A percentile compares a stretch with the other conserved stretches of the same genome.
Evolutionary conservation across 2,888 invertebrate genomes (phyloP).

Genomic region (Agrochola macilenta): DNA sequence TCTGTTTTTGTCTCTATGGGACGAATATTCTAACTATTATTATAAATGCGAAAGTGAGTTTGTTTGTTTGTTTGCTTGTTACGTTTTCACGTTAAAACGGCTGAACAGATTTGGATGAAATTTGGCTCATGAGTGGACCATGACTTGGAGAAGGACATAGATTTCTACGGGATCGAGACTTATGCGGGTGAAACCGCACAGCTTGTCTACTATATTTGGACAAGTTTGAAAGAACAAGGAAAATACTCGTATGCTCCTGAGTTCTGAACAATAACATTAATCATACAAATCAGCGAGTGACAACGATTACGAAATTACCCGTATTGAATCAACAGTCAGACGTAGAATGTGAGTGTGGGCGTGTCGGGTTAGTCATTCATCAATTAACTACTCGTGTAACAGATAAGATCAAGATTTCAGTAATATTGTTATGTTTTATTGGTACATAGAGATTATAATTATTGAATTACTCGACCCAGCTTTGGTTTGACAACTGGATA

Average conservation of each 20-base stretch:
- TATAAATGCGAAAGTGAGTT: too few species aligned
- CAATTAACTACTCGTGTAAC: constrained; percentile 55
- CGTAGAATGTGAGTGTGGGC: constrained; percentile 47
- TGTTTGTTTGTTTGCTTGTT: too few species aligned
- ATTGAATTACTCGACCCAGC: constrained; percentile 29
- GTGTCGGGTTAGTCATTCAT: constrained; percentile 60
- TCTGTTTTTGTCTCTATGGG: neutral
- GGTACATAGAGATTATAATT: constrained; percentile 32
- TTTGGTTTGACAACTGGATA: constrained; percentile 1
- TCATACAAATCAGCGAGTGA: constrained; percentile 20
- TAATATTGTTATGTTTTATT: constrained; percentile 51
- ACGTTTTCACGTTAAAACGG: too few species aligned
- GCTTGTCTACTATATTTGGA: too few species aligned
- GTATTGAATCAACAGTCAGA: constrained; percentile 33
- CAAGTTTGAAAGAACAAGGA: neutral
- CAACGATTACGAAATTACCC: constrained; percentile 45
- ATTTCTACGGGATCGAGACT: too few species aligned
- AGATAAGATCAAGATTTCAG: constrained; percentile 52
- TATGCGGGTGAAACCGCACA: too few species aligned
- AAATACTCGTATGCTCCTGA: neutral
- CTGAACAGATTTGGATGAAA: too few species aligned
- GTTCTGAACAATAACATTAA: constrained; percentile 9
- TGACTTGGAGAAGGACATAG: too few species aligned
- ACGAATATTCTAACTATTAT: too few species aligned
- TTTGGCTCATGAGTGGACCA: too few species aligned